Conservation (phyloP, 2,888 invertebrate genomes). For the Lysandra bellargus region DNA sequence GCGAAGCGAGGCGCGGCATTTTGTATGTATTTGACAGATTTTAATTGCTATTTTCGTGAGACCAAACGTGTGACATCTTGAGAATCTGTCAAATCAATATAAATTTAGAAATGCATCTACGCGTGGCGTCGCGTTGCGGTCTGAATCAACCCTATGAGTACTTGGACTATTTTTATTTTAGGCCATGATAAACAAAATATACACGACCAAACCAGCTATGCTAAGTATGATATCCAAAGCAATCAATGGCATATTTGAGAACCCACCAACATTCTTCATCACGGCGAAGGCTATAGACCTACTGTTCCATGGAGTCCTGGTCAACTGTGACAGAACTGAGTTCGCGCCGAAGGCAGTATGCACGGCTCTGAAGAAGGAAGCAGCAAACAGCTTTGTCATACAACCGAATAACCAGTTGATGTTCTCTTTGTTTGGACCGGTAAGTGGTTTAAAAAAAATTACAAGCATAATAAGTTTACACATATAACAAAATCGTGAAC, state of each 20-base stretch:
- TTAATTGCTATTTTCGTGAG: too few species aligned
- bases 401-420: slow-evolving; percentile 83
- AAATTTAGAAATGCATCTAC: too few species aligned
- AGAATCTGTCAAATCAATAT: too few species aligned
- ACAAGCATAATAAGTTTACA: too few species aligned
- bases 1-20: too few species aligned
- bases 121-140: too few species aligned
- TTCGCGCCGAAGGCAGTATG: slow-evolving; percentile 89
- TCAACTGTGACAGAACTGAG: slow-evolving; percentile 87
- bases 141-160: too few species aligned
- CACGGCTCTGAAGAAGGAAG: slow-evolving; percentile 83
- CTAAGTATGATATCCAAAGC: slow-evolving; percentile 85
- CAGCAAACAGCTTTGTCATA: slow-evolving; percentile 77
- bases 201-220: slow-evolving; percentile 84
- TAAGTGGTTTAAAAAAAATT: slow-evolving; percentile 58
- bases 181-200: slow-evolving; percentile 80
- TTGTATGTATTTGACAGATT: too few species aligned
- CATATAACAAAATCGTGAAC: too few species aligned
- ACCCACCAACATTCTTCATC: slow-evolving; percentile 82
- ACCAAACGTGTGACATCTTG: too few species aligned
- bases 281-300: slow-evolving; percentile 85
- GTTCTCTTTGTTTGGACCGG: slow-evolving; percentile 87
- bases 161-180: slow-evolving; percentile 48
- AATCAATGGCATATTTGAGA: slow-evolving; percentile 84
- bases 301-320: slow-evolving; percentile 85